Evolutionary conservation across 2,888 invertebrate species (phyloP).

Genomic region (Acheta domesticus): DNA sequence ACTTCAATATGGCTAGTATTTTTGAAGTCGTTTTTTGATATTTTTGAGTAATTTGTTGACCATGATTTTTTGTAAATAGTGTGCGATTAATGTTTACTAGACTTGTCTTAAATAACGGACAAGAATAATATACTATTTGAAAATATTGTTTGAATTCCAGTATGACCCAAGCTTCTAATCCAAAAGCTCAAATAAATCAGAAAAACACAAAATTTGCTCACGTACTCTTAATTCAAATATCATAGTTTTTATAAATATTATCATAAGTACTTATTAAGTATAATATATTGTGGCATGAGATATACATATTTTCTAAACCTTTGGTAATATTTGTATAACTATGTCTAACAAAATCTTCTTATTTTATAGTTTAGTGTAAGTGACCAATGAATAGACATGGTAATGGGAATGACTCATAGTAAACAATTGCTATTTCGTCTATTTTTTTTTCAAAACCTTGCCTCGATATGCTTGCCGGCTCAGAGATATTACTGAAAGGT

Average conservation of each 20-base stretch:
- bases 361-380: constrained; percentile 11
- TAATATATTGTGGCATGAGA: background rate
- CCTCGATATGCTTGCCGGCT: background rate
- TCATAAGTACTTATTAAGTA: background rate
- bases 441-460: constrained; percentile 2
- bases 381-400: background rate
- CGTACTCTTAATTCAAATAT: constrained; percentile 18
- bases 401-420: constrained; percentile 3
- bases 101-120: too few relatives aligned
- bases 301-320: background rate
- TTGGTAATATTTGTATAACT: background rate
- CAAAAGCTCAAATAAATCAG: background rate
- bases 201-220: background rate
- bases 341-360: constrained; percentile 1
- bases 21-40: too few relatives aligned
- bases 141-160: background rate
- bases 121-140: too few relatives aligned
- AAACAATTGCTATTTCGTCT: constrained; percentile 1
- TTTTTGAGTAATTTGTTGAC: too few relatives aligned
- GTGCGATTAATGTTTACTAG: too few relatives aligned
- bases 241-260: background rate
- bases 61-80: too few relatives aligned
- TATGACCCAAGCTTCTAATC: constrained; percentile 1
- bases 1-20: too few relatives aligned
- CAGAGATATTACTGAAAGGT: constrained; percentile 11